Evolutionary conservation across 2,797 vertebrate species (phyloP).

Genomic region (Pantherophis vulpinus): DNA sequence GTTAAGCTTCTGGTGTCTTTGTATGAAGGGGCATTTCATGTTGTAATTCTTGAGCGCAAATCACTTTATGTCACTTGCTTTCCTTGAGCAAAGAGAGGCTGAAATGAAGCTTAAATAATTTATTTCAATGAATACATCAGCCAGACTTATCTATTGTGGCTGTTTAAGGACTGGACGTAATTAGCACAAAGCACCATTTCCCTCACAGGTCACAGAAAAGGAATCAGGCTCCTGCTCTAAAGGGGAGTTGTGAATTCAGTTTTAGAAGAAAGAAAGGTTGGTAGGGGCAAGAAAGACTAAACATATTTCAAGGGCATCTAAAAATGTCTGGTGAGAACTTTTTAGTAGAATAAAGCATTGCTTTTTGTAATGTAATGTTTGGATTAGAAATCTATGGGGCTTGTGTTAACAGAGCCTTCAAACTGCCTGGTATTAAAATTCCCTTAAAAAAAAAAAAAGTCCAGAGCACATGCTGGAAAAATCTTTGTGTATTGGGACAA

Average conservation of each 20-base stretch:
- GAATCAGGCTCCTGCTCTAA: conserved; percentile 62
- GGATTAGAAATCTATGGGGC: conserved; percentile 54
- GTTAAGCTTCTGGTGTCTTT: conserved; percentile 63
- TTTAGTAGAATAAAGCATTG: conserved; percentile 67
- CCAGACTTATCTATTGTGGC: conserved; percentile 68
- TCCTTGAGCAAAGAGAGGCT: conserved; percentile 65
- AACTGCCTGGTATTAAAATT: conserved; percentile 20
- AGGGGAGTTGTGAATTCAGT: conserved; percentile 66
- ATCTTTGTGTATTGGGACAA: background rate
- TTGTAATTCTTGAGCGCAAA: conserved; percentile 72
- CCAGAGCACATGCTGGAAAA: background rate
- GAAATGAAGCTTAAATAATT: conserved; percentile 78
- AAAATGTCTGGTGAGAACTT: conserved; percentile 70
- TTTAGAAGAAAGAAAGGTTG: conserved; percentile 57
- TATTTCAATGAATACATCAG: conserved; percentile 71
- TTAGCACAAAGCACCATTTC: conserved; percentile 71
- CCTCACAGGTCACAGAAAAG: conserved; percentile 68
- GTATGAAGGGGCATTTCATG: conserved; percentile 70
- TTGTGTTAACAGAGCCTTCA: conserved; percentile 45
- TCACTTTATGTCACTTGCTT: conserved; percentile 74
- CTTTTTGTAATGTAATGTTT: conserved; percentile 62
- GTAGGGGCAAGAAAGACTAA: conserved; percentile 56
- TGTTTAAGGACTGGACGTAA: conserved; percentile 73
- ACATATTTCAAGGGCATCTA: conserved; percentile 67
- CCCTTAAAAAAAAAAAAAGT: background rate